Evolutionary conservation across 2,113 vertebrate species (phyloP).

Genomic region (Caranx ignobilis): DNA sequence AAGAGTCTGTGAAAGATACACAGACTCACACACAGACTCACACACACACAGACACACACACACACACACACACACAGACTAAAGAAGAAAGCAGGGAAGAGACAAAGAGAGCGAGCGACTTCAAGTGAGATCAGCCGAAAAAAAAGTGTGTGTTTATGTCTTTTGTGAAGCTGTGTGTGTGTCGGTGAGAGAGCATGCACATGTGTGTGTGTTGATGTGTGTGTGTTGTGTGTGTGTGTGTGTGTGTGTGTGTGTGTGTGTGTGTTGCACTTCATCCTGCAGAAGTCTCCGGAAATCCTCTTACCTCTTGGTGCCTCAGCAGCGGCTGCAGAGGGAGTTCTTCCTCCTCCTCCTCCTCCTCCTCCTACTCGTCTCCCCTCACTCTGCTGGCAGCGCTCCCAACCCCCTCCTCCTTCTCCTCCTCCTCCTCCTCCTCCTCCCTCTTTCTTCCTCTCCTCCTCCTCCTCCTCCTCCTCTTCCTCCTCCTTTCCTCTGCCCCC

Average conservation of each 20-base stretch:
- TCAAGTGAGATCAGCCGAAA: constrained; percentile 30
- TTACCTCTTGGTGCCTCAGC: constrained; percentile 70
- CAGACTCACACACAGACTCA: not conserved
- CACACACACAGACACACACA: not conserved
- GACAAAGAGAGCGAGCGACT: constrained; percentile 19
- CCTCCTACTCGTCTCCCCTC: constrained; percentile 25
- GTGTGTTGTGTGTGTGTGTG: constrained; percentile 17
- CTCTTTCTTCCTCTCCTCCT: constrained; percentile 1
- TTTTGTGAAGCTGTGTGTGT: not conserved
- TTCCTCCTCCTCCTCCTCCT: constrained; percentile 38
- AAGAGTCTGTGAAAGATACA: not conserved
- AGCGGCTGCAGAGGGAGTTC: constrained; percentile 42
- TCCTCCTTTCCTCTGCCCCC: constrained; percentile 86
- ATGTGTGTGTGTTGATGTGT: constrained; percentile 21
- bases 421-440: constrained; percentile 25
- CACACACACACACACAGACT: not conserved
- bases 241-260: constrained; percentile 41
- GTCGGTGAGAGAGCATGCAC: constrained; percentile 6
- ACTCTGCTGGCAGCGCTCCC: constrained; percentile 89
- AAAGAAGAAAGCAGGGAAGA: not conserved
- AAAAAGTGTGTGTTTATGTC: not conserved
- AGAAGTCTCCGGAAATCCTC: constrained; percentile 58
- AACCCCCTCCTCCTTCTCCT: constrained; percentile 82
- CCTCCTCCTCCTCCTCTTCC: constrained; percentile 4
- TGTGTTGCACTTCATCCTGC: constrained; percentile 34